These are phyloP conservation scores for Philaethria dido DNA, from an alignment of 2,888 invertebrate species.

Conservation along the genomic window DNA sequence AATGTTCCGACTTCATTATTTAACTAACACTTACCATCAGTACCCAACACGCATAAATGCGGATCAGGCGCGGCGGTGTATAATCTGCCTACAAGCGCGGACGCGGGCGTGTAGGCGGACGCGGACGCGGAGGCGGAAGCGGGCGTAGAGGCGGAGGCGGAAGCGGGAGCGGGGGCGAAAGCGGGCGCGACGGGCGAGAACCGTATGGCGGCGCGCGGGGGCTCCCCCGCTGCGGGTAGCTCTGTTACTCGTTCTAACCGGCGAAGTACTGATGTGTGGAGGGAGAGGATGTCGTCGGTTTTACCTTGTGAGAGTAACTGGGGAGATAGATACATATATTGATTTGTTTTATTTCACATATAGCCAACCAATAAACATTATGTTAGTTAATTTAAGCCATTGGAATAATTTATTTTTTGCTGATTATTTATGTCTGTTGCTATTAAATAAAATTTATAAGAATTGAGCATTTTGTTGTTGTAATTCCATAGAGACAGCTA, in stretches of 20 bases:
- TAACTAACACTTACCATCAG: conserved; percentile 79
- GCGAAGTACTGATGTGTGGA: conserved; percentile 85
- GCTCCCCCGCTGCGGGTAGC: conserved; percentile 67
- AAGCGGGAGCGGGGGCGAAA: conserved; percentile 42
- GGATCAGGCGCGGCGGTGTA: conserved; percentile 85
- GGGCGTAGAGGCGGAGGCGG: conserved; percentile 58
- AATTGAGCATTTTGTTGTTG: too few species aligned
- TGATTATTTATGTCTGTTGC: too few species aligned
- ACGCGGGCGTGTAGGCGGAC: conserved; percentile 42
- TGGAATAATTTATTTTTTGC: too few species aligned
- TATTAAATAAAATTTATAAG: too few species aligned
- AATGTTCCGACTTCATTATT: too few species aligned
- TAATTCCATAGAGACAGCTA: too few species aligned
- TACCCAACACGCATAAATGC: conserved; percentile 82
- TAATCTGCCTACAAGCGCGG: too few species aligned
- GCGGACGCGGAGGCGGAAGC: conserved; percentile 64
- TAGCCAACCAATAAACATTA: too few species aligned
- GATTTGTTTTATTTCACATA: too few species aligned
- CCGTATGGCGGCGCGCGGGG: conserved; percentile 64
- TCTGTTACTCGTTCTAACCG: conserved; percentile 86
- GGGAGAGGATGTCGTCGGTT: conserved; percentile 88
- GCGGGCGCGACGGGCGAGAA: conserved; percentile 67
- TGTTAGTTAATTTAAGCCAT: too few species aligned
- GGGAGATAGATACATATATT: conserved; percentile 13
- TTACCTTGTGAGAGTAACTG: conserved; percentile 85